These are phyloP conservation scores for Hormiphora californensis DNA, from an alignment of 37 sponge, comb jelly and placozoan genomes.

Conservation along the genomic window DNA sequence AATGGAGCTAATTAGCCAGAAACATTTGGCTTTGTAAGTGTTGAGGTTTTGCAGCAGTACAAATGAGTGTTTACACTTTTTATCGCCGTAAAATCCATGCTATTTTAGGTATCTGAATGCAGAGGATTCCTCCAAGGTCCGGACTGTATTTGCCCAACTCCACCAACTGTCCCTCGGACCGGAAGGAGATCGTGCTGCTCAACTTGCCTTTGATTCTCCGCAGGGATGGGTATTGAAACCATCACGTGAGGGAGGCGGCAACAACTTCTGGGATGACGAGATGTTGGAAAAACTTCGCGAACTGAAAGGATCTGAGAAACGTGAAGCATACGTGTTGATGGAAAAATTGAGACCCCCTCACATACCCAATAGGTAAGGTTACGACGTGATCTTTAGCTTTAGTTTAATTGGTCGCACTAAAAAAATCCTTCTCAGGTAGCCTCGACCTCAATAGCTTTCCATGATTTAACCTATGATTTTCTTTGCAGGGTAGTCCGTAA, in stretches of 20 bases:
- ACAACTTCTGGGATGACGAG: slow-evolving; percentile 7
- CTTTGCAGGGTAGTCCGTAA: not conserved
- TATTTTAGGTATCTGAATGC: not conserved
- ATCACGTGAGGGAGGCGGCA: not conserved
- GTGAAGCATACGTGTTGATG: not conserved
- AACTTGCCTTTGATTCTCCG: not conserved
- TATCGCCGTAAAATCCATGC: no score
- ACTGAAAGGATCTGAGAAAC: not conserved
- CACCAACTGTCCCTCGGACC: not conserved
- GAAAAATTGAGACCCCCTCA: not conserved
- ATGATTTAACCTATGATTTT: no score
- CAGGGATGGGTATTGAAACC: not conserved
- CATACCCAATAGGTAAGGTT: not conserved
- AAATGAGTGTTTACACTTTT: no score
- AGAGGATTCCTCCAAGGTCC: not conserved
- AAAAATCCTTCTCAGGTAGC: no score
- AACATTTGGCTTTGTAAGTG: no score
- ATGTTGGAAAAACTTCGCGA: not conserved
- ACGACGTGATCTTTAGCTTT: not conserved
- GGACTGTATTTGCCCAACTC: not conserved
- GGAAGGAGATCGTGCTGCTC: not conserved
- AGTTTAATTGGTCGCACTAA: not conserved
- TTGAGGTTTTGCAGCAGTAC: no score
- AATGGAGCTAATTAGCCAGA: no score
- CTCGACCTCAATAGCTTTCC: no score